phyloP scores from a whole-genome alignment of 2,888 invertebrate species.

The Hyposoter dolosus region DNA sequence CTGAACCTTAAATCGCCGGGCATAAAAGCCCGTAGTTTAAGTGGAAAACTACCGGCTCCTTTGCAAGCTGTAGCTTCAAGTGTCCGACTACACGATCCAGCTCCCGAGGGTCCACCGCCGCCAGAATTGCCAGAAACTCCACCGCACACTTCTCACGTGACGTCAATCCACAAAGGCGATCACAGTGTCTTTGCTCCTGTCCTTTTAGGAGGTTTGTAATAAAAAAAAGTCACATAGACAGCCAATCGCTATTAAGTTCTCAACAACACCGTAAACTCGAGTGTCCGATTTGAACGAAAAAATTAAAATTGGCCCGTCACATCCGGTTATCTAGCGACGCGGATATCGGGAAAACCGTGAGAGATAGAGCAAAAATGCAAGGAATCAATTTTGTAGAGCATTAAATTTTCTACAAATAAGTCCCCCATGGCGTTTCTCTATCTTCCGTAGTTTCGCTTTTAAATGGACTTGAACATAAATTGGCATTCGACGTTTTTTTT shows the following conservation, averaged over 20 bases:
- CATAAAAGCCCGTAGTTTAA: conserved; percentile 90
- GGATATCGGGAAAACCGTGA: not conserved
- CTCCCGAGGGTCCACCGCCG: conserved; percentile 78
- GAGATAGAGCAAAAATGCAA: not conserved
- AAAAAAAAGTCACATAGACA: not conserved
- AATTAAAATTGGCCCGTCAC: not conserved
- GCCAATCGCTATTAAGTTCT: not conserved
- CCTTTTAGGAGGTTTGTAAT: conserved; percentile 78
- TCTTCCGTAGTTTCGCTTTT: not conserved
- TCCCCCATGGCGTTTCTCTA: not conserved
- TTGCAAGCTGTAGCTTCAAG: conserved; percentile 85
- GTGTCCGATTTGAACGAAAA: not conserved
- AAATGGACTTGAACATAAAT: not conserved
- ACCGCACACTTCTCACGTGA: conserved; percentile 78
- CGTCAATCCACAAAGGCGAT: conserved; percentile 83
- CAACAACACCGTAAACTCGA: not conserved
- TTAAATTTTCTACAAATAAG: not conserved
- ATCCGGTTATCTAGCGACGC: not conserved
- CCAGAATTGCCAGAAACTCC: conserved; percentile 83
- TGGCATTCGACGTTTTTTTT: not conserved
- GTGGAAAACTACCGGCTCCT: conserved; percentile 85
- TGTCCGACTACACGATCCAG: conserved; percentile 81
- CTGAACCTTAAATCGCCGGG: conserved; percentile 95
- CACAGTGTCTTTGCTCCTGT: conserved; percentile 86
- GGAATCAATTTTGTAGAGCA: not conserved